Base-by-base conservation (phyloP, 2,888 invertebrate species). In the Dromius quadrimaculatus region DNA sequence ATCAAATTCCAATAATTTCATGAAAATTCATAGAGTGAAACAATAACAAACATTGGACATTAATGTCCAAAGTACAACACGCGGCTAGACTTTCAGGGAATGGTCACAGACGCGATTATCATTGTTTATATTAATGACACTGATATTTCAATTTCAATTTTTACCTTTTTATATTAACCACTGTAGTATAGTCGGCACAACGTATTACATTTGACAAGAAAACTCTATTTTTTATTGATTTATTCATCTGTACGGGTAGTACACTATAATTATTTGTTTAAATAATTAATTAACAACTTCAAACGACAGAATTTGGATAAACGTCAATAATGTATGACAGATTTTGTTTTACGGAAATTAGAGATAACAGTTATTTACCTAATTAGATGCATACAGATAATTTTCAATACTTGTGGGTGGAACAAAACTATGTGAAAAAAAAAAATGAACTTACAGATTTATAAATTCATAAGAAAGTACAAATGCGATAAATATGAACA, bases 1-100 rank as follows among this genome's bases (percentile, higher is more conserved):
- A 54, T 54, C 50, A 54, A 54, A 28, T 54, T 54, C 50, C 15
- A 1, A 28, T 13, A 54, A 54, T 28, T 54, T 2, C n/a, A 54
- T 54, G 32, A n/a, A 47, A 47, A 28, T 54, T 2, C 9, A 15
- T 28, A 2, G 50, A 54, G 15, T 17, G 8, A 3, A 23, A 28
- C 15, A 54, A 47, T 22, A 47, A 54, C 28, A 54, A 54, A 54
- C 15, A 54, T 28, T 45, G 19, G 17, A 11, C 50, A 54, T 47
- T 5, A 23, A 28, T 23, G 50, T 15, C 8, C 50, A 54, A 54
- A 28, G 50, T 54, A 13, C 50, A 54, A 23, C 23, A 3, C 28
- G 28, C 23, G 50, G 15, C 50, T 23, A 23, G 28, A 54, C 50
- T 54, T 15, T 15, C 32, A 54, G 28, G 5, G 28, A 23, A 15